phyloP scores from a whole-genome alignment of 2,888 invertebrate genomes.

The Monopis laevigella region DNA sequence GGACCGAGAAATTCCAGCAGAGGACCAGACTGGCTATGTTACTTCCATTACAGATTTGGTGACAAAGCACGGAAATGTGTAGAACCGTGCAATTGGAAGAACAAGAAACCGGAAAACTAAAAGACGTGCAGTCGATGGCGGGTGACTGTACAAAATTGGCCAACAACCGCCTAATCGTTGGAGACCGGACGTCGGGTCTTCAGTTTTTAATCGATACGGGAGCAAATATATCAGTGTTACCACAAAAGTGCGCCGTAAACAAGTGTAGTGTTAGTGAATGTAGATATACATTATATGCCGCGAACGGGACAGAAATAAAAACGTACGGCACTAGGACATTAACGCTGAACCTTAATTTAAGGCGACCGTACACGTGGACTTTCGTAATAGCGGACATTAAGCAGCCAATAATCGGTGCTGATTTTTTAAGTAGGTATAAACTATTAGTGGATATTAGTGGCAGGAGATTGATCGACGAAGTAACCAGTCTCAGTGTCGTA shows the following conservation, averaged over 20 bases:
- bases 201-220: constrained; percentile 15
- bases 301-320: constrained; percentile 20
- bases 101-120: constrained; percentile 20
- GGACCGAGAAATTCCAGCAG: too few relatives aligned
- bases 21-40: too few relatives aligned
- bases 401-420: constrained; percentile 19
- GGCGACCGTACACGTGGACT: constrained; percentile 16
- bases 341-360: constrained; percentile 15
- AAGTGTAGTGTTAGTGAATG: too few relatives aligned
- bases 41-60: too few relatives aligned
- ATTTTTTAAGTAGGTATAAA: constrained; percentile 17
- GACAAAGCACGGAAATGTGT: too few relatives aligned
- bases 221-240: constrained; percentile 16
- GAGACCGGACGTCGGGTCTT: constrained; percentile 15
- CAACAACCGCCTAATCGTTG: constrained; percentile 17
- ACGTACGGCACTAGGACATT: constrained; percentile 16
- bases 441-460: constrained; percentile 15
- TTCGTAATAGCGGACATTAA: constrained; percentile 17
- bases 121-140: constrained; percentile 16
- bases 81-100: too few relatives aligned
- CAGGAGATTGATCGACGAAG: constrained; percentile 16
- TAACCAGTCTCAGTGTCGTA: constrained; percentile 12
- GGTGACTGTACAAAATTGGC: constrained; percentile 14
- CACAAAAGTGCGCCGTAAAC: constrained; percentile 1
- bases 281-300: constrained; percentile 22